phyloP scores from a whole-genome alignment of 2,888 invertebrate genomes.

The Rhagonycha fulva region DNA sequence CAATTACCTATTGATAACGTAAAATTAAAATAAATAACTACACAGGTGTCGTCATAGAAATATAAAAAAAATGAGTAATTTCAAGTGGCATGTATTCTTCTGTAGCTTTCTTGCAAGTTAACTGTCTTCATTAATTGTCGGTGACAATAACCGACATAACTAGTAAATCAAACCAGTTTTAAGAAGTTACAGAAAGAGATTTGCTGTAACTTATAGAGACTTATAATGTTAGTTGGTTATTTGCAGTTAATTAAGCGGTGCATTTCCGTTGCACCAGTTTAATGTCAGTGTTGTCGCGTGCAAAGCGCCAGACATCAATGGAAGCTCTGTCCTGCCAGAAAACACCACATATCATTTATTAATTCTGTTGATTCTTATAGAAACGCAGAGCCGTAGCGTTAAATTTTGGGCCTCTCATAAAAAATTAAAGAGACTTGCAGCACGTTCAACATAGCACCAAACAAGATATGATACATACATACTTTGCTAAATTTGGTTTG shows the following conservation, averaged over 20 bases:
- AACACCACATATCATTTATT: constrained; percentile 34
- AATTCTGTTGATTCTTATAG: constrained; percentile 28
- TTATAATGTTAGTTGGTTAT: constrained; percentile 9
- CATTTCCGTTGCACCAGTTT: constrained; percentile 35
- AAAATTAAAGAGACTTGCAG: no score
- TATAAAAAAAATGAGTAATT: neutral
- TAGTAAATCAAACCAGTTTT: constrained; percentile 8
- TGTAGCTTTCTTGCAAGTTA: neutral
- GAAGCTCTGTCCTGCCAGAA: constrained; percentile 28
- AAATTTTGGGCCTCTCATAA: neutral
- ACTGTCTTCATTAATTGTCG: constrained; percentile 8
- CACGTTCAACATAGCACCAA: no score
- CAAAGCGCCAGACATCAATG: constrained; percentile 35
- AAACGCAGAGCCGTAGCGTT: neutral
- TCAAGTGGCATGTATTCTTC: neutral
- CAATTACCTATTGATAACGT: neutral
- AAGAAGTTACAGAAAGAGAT: constrained; percentile 11
- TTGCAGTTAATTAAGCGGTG: constrained; percentile 33
- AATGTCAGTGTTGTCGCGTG: constrained; percentile 34
- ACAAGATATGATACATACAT: no score
- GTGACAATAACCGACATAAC: constrained; percentile 7
- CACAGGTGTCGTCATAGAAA: neutral
- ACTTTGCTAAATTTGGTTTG: neutral
- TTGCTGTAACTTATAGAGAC: constrained; percentile 11
- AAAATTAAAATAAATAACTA: neutral